A percentile compares a stretch with the other conserved stretches of the same genome.
Conservation (phyloP, 1,140 invertebrate genomes). For the Hycleus phaleratus region DNA sequence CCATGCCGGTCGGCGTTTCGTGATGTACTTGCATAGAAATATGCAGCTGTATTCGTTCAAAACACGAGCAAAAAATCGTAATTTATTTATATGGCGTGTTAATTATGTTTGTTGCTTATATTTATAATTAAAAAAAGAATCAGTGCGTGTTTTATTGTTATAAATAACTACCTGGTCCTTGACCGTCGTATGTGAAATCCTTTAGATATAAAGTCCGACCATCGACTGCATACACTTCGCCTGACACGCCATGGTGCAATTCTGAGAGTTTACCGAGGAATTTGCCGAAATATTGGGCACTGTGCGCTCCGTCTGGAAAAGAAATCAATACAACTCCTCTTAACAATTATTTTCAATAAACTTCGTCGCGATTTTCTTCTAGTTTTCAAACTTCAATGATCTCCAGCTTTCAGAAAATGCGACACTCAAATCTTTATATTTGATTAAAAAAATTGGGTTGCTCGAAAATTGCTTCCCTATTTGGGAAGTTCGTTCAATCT, state of each 20-base stretch:
- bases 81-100: neutral
- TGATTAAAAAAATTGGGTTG: neutral
- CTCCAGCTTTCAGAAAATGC: neutral
- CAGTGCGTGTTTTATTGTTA: too few relatives aligned
- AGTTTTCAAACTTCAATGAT: neutral
- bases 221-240: constrained; percentile 81
- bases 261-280: constrained; percentile 67
- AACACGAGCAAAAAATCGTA: neutral
- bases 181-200: constrained; percentile 81
- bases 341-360: neutral
- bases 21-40: constrained; percentile 69
- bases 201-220: constrained; percentile 77
- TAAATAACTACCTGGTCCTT: constrained; percentile 64
- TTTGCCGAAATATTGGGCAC: constrained; percentile 63
- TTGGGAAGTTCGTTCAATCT: neutral
- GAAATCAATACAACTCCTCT: neutral
- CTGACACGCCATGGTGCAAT: constrained; percentile 74
- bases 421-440: neutral
- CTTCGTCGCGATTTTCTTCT: neutral
- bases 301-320: constrained; percentile 22
- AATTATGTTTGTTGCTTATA: too few relatives aligned
- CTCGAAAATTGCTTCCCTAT: neutral
- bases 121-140: too few relatives aligned
- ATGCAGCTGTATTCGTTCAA: constrained; percentile 57
- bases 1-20: constrained; percentile 58